Conservation (phyloP, 2,797 vertebrate genomes). For the Buphagus erythrorhynchus region DNA sequence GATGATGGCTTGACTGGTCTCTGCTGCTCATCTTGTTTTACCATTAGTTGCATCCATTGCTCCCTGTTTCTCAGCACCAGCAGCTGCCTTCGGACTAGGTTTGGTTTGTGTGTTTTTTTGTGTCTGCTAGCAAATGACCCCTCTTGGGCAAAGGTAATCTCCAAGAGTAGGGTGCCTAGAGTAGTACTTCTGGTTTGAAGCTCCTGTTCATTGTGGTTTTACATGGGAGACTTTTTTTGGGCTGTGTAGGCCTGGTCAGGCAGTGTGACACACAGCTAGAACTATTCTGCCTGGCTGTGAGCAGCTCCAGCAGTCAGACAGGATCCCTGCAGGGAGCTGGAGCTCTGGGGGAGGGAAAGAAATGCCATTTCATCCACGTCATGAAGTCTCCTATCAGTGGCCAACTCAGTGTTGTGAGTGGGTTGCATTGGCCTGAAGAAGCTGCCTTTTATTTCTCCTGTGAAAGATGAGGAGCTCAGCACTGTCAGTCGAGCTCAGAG, state of each 20-base stretch:
- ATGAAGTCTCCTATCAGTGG: constrained; percentile 57
- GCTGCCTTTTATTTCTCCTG: constrained; percentile 6
- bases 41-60: not conserved
- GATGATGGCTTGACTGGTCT: not conserved
- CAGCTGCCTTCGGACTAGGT: not conserved
- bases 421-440: not conserved
- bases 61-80: not conserved
- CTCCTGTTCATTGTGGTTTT: not conserved
- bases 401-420: not conserved
- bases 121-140: not conserved
- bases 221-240: not conserved
- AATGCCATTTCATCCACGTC: constrained; percentile 60
- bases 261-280: constrained; percentile 8
- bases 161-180: not conserved
- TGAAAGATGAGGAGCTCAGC: not conserved
- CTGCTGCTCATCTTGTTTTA: not conserved
- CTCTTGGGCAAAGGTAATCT: not conserved
- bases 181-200: not conserved
- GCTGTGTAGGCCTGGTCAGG: not conserved
- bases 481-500: not conserved
- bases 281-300: not conserved
- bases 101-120: not conserved
- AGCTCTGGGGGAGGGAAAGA: constrained; percentile 3
- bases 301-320: constrained; percentile 49
- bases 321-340: constrained; percentile 42